Conservation (phyloP, 2,888 invertebrate genomes). For the Dasysyrphus tricinctus region DNA sequence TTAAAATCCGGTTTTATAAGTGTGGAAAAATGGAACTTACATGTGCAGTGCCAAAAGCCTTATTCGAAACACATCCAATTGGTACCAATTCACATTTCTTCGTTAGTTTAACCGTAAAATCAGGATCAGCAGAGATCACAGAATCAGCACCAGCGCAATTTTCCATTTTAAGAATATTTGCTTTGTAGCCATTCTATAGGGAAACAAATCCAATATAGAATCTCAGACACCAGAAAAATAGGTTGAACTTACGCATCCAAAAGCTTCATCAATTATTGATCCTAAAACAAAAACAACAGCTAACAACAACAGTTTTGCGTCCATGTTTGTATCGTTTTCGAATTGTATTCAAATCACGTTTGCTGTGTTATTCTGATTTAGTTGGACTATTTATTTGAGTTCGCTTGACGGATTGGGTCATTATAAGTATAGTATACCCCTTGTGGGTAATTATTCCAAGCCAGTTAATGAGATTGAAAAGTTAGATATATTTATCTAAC, state of each 20-base stretch:
- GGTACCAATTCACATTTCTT: slow-evolving; percentile 84
- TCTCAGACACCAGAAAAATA: neutral
- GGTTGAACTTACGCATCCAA: slow-evolving; percentile 58
- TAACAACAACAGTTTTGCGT: slow-evolving; percentile 31
- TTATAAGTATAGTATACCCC: slow-evolving; percentile 26
- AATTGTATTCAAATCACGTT: slow-evolving; percentile 18
- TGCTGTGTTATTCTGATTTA: neutral
- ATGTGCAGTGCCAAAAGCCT: slow-evolving; percentile 82
- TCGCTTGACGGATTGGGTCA: slow-evolving; percentile 33
- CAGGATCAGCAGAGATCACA: slow-evolving; percentile 78
- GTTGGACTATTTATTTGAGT: slow-evolving; percentile 63
- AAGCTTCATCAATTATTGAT: slow-evolving; percentile 46
- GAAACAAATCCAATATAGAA: neutral
- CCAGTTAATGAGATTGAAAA: slow-evolving; percentile 43
- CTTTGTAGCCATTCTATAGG: slow-evolving; percentile 81
- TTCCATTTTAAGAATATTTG: slow-evolving; percentile 79
- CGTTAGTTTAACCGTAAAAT: slow-evolving; percentile 80
- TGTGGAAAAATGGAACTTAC: slow-evolving; percentile 74
- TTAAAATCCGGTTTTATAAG: neutral
- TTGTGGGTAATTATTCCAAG: slow-evolving; percentile 35
- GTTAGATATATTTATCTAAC: slow-evolving; percentile 31
- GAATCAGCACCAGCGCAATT: slow-evolving; percentile 81
- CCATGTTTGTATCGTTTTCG: slow-evolving; percentile 45
- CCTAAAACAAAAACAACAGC: slow-evolving; percentile 24
- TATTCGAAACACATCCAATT: slow-evolving; percentile 82